phyloP scores from a whole-genome alignment of 2,797 vertebrate genomes.

The Lithobates sylvaticus region DNA sequence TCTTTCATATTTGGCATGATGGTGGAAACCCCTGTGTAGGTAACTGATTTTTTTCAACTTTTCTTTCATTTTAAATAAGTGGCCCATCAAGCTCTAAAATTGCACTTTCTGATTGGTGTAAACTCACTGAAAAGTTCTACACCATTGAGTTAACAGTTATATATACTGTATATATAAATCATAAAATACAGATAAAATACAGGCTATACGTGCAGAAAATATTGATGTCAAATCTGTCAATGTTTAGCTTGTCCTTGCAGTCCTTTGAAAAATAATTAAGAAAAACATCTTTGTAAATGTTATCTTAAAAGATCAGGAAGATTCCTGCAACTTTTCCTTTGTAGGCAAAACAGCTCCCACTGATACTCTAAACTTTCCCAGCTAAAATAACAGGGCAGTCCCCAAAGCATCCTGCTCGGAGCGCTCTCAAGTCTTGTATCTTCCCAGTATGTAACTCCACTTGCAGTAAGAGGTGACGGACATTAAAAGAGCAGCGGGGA shows the following conservation, averaged over 20 bases:
- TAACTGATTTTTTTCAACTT: no score
- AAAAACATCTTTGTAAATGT: constrained; percentile 13
- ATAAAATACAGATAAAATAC: no score
- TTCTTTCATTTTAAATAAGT: no score
- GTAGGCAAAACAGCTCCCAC: constrained; percentile 5
- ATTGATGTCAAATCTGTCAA: neutral
- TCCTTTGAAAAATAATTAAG: constrained; percentile 18
- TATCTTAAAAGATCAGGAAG: constrained; percentile 31
- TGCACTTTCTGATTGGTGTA: no score
- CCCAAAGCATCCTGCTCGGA: neutral
- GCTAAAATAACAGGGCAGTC: constrained; percentile 49
- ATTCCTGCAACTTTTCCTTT: constrained; percentile 22
- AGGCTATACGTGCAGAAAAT: neutral
- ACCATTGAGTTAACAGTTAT: no score
- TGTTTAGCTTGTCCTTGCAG: neutral
- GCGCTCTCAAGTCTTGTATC: constrained; percentile 18
- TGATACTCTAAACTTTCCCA: constrained; percentile 39
- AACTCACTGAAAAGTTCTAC: no score
- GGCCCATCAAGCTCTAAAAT: no score
- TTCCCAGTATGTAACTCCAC: constrained; percentile 39
- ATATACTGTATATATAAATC: no score
- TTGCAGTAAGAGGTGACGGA: constrained; percentile 20
- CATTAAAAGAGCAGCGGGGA: constrained; percentile 41
- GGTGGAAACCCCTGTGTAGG: no score
- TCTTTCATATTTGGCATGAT: no score